Conservation (phyloP, 1,140 invertebrate genomes). For the Cydia strobilella region DNA sequence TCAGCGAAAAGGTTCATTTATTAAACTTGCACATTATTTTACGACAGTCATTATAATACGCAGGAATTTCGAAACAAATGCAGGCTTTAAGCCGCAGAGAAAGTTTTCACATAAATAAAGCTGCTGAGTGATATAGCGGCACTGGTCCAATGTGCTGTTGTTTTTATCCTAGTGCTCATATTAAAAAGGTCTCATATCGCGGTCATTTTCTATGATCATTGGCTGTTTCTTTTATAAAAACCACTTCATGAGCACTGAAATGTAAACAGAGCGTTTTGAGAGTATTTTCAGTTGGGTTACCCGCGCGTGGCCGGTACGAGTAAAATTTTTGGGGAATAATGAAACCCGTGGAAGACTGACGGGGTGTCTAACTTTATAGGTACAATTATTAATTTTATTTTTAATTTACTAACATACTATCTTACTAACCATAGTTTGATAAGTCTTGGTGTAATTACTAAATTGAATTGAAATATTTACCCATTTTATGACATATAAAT, state of each 20-base stretch:
- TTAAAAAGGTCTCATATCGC: not conserved
- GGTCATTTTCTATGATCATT: not conserved
- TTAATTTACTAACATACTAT: no score
- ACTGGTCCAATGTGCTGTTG: conserved; percentile 15
- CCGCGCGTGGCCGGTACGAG: no score
- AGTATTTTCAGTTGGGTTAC: conserved; percentile 1
- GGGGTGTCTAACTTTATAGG: no score
- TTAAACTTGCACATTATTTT: not conserved
- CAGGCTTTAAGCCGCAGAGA: conserved; percentile 6
- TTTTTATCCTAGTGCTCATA: not conserved
- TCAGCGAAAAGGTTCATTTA: not conserved
- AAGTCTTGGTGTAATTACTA: no score
- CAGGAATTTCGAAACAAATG: conserved; percentile 8
- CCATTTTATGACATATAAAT: no score
- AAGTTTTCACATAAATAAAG: conserved; percentile 26
- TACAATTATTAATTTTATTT: no score
- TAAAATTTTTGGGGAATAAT: no score
- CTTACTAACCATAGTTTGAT: no score
- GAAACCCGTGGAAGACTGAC: no score
- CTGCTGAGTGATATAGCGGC: conserved; percentile 3
- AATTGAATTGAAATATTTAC: no score
- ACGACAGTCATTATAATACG: not conserved
- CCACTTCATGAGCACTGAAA: not conserved
- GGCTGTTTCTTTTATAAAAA: not conserved
- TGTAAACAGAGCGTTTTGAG: not conserved